phyloP scores from a whole-genome alignment of 2,797 vertebrate species.

The Phyllotis vaccarum region DNA sequence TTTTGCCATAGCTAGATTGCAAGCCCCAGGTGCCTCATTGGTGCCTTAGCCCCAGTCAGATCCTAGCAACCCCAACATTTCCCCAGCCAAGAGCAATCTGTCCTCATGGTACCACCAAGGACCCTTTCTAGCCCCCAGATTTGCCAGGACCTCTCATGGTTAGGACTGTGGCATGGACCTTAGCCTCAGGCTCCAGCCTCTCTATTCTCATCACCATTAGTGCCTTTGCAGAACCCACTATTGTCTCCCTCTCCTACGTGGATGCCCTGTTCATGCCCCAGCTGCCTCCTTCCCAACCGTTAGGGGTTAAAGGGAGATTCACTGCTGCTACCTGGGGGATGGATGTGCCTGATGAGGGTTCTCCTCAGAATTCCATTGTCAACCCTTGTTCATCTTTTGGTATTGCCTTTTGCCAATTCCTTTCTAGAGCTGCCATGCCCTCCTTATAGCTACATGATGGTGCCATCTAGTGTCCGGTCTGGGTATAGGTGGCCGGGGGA shows the following conservation, averaged over 20 bases:
- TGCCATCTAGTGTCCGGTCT: constrained; percentile 68
- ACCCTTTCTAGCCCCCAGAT: not conserved
- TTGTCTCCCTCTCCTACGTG: not conserved
- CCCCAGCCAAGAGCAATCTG: constrained; percentile 45
- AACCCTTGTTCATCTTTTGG: constrained; percentile 13
- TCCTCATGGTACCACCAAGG: constrained; percentile 15
- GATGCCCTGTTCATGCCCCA: constrained; percentile 58
- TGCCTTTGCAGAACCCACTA: constrained; percentile 11
- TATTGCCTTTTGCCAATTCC: not conserved
- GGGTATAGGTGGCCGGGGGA: constrained; percentile 13
- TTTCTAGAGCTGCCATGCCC: constrained; percentile 8
- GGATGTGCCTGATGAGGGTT: constrained; percentile 62
- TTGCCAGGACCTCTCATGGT: constrained; percentile 32
- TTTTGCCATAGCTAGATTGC: not conserved
- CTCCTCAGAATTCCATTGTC: not conserved
- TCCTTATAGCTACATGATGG: constrained; percentile 40
- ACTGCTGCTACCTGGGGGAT: constrained; percentile 80
- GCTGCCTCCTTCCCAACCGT: constrained; percentile 68
- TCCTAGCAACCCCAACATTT: not conserved
- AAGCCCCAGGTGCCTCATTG: not conserved
- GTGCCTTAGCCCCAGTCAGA: not conserved
- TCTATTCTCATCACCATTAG: not conserved
- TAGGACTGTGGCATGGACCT: constrained; percentile 2
- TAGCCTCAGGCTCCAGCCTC: not conserved
- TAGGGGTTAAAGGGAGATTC: constrained; percentile 68